These are phyloP conservation scores for Apoda limacodes DNA, from an alignment of 2,888 invertebrate genomes.

Conservation along the genomic window DNA sequence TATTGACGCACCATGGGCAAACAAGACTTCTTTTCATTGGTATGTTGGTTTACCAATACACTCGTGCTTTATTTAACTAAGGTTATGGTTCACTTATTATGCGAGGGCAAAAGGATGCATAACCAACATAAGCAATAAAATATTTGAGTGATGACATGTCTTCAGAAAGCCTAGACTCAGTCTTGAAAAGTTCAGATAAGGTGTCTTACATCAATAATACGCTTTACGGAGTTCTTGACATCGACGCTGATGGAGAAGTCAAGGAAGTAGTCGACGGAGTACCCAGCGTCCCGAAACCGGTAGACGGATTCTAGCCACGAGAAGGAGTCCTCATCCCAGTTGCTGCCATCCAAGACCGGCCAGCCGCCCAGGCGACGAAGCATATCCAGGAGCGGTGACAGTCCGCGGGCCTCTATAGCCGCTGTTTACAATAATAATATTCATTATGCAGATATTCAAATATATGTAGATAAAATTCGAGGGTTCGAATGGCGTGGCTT, in stretches of 20 bases:
- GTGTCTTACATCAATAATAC: conserved; percentile 88
- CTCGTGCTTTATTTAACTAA: too few relatives aligned
- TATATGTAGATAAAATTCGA: background rate
- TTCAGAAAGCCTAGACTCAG: too few relatives aligned
- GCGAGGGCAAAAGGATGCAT: too few relatives aligned
- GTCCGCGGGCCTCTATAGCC: conserved; percentile 82
- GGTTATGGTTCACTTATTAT: too few relatives aligned
- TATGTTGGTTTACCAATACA: too few relatives aligned
- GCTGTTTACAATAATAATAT: conserved; percentile 56
- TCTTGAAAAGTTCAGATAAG: too few relatives aligned
- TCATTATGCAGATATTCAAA: too few relatives aligned
- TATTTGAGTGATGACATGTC: too few relatives aligned
- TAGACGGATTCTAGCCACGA: conserved; percentile 87
- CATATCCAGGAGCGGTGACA: conserved; percentile 78
- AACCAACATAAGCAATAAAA: too few relatives aligned
- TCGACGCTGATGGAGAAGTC: conserved; percentile 92
- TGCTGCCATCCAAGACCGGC: conserved; percentile 86
- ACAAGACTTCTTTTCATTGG: too few relatives aligned
- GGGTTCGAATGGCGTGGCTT: too few relatives aligned
- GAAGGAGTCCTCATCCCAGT: conserved; percentile 79
- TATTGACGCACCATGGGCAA: too few relatives aligned
- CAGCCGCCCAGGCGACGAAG: conserved; percentile 88
- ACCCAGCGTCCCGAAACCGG: conserved; percentile 82
- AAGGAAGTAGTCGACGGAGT: conserved; percentile 90
- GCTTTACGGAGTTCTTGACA: conserved; percentile 86